Base-by-base conservation (phyloP, 2,797 vertebrate genomes). In the Brotula barbata region DNA sequence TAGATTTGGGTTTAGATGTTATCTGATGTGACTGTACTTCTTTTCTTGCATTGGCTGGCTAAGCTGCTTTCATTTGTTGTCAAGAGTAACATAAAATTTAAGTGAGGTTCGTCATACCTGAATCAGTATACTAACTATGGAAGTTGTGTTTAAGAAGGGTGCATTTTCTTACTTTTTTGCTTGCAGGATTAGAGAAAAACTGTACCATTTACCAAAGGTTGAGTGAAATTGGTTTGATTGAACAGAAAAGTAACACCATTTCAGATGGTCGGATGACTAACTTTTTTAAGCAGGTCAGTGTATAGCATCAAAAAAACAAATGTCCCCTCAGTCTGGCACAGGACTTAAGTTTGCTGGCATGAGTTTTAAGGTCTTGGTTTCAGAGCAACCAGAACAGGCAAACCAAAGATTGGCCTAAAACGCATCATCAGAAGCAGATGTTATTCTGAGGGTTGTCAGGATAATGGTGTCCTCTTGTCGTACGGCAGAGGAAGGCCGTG, bases 321-420 rank as follows among this genome's bases (percentile, higher is more conserved):
- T 77, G 72, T 85, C 83, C 80, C 81, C 78, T 83, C 71, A 70
- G 80, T 80, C 83, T 75, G 83, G 73, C 80, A 78, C 70, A 79
- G 52, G 42, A 12, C 48, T 80, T 82, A 72, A 59, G 75, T 75
- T 81, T 81, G 80, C 78, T 77, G 71, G 77, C 71, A 69, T 70
- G 77, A 63, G 68, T 81, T 75, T 91, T 89, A 89, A 84, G 83
- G 76, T 89, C 83, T 85, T 69, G 72, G 85, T 86, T 85, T 82
- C 77, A 65, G 80, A 84, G 78, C 79, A 83, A 88, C 75, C 75
- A 76, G 81, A 85, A 83, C 81, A 89, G 93, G 92, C 89, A 94
- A 95, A 98, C 96, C 96, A 99, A 99, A 99, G 97, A 97, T 93
- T 93, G 95, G 94, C 94, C 93, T 92, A 91, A 88, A 86, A 88